A percentile compares a stretch with the other conserved stretches of the same genome.
Conservation (phyloP, 1,140 invertebrate genomes). For the Drosophila tani region DNA sequence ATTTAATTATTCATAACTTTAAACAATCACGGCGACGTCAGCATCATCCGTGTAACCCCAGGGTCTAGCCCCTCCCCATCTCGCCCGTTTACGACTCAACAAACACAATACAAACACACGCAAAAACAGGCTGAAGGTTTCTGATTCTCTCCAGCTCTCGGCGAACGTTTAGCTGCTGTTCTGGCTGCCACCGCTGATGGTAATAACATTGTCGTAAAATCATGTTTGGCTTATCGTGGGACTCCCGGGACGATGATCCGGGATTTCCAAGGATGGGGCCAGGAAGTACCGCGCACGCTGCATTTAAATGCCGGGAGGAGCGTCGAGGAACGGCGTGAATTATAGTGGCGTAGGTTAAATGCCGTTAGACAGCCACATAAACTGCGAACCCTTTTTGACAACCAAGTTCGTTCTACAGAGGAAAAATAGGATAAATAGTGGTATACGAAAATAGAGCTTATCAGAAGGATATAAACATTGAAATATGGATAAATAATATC, state of each 20-base stretch:
- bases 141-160: conserved; percentile 12
- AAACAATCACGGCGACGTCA: conserved; percentile 78
- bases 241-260: conserved; percentile 45
- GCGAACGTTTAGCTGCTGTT: conserved; percentile 23
- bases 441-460: neutral
- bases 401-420: neutral
- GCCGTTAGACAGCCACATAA: conserved; percentile 80
- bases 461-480: neutral
- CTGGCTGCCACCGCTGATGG: conserved; percentile 46
- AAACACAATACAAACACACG: conserved; percentile 67
- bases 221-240: conserved; percentile 84
- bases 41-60: conserved; percentile 69
- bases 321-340: conserved; percentile 76
- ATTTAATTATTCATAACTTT: conserved; percentile 85
- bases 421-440: neutral
- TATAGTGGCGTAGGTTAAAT: conserved; percentile 85
- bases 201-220: conserved; percentile 84
- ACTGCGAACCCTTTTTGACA: conserved; percentile 71
- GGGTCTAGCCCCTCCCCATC: conserved; percentile 24
- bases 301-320: conserved; percentile 74
- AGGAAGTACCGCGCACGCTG: conserved; percentile 47
- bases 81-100: conserved; percentile 69
- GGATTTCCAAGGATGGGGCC: conserved; percentile 38
- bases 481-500: neutral
- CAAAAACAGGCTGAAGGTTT: conserved; percentile 34